These are phyloP conservation scores for Drosophila buzzatii DNA, from an alignment of 2,888 invertebrate genomes.

Conservation along the genomic window DNA sequence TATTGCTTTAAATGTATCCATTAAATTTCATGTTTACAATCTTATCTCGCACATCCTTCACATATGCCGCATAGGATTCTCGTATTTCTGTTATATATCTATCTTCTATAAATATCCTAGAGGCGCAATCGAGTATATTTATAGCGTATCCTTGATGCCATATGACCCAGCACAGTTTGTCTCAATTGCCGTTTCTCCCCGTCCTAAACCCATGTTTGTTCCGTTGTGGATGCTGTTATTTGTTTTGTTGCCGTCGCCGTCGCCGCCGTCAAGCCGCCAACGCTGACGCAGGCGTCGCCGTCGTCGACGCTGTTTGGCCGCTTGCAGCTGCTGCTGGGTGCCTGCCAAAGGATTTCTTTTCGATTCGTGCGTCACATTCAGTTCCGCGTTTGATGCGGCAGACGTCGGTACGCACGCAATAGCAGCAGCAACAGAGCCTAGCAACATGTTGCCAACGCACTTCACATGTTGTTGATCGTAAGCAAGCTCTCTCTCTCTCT, in stretches of 20 bases:
- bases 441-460: constrained; percentile 47
- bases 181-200: constrained; percentile 18
- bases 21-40: not conserved
- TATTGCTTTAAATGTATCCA: not conserved
- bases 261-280: constrained; percentile 48
- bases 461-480: constrained; percentile 50
- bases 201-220: constrained; percentile 36
- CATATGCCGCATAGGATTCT: not conserved
- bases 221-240: constrained; percentile 67
- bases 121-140: not conserved
- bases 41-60: not conserved
- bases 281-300: constrained; percentile 32
- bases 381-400: constrained; percentile 70
- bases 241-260: constrained; percentile 69
- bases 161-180: constrained; percentile 28
- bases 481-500: constrained; percentile 17
- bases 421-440: constrained; percentile 14
- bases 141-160: constrained; percentile 49
- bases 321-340: constrained; percentile 30
- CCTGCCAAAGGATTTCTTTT: constrained; percentile 68
- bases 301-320: constrained; percentile 47
- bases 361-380: constrained; percentile 68
- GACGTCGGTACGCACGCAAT: constrained; percentile 54
- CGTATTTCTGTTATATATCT: not conserved
- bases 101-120: not conserved